A percentile compares a stretch with the other conserved stretches of the same genome.
phyloP scores from a whole-genome alignment of 1,140 invertebrate species.

The Thaumetopoea pityocampa region DNA sequence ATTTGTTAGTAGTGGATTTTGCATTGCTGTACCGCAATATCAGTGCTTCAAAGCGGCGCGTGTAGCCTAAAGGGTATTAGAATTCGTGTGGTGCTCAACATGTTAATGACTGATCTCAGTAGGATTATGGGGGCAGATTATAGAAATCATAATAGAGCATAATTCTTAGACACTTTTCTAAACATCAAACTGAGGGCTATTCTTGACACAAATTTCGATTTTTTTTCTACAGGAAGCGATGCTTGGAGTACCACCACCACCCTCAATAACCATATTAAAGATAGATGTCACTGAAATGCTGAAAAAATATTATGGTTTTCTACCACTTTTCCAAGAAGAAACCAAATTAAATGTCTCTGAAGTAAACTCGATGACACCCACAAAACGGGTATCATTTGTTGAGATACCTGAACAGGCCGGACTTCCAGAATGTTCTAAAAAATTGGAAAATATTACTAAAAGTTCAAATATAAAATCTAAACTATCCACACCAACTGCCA shows the following conservation, averaged over 20 bases:
- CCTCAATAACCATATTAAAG: constrained; percentile 79
- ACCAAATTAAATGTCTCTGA: constrained; percentile 32
- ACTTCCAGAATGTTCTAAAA: neutral
- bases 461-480: constrained; percentile 9
- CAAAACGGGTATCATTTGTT: constrained; percentile 58
- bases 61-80: too few species aligned
- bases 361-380: constrained; percentile 48
- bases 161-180: too few species aligned
- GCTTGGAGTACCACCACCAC: constrained; percentile 80
- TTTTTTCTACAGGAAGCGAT: constrained; percentile 53
- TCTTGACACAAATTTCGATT: too few species aligned
- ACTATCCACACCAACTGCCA: constrained; percentile 9
- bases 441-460: neutral
- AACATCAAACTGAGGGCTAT: too few species aligned
- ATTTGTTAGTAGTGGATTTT: too few species aligned
- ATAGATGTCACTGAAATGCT: constrained; percentile 80
- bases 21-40: too few species aligned
- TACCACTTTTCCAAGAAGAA: constrained; percentile 50
- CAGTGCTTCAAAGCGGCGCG: too few species aligned
- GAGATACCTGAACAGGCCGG: constrained; percentile 36
- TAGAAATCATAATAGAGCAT: too few species aligned
- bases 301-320: constrained; percentile 59
- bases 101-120: too few species aligned
- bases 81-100: too few species aligned
- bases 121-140: too few species aligned